These are phyloP conservation scores for Brachyhypopomus gauderio DNA, from an alignment of 2,113 vertebrate species.

Conservation along the genomic window DNA sequence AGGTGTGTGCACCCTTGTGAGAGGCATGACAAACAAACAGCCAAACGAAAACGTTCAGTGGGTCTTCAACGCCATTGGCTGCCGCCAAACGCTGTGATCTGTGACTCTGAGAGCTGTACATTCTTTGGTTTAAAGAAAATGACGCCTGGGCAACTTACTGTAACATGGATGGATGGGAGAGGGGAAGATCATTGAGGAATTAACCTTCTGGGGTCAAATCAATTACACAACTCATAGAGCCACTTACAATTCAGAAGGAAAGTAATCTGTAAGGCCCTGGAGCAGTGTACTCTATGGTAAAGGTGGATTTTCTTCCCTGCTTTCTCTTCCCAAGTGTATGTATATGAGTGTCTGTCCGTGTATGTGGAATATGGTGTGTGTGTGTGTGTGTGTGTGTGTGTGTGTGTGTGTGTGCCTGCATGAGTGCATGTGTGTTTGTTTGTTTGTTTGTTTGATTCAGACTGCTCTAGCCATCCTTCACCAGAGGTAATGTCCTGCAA, in stretches of 20 bases:
- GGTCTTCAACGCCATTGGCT: constrained; percentile 15
- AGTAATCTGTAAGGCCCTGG: constrained; percentile 20
- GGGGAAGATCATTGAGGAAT: constrained; percentile 37
- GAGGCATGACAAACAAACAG: too few species aligned
- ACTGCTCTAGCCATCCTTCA: background rate
- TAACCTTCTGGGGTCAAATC: constrained; percentile 41
- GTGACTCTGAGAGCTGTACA: constrained; percentile 23
- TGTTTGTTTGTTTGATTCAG: background rate
- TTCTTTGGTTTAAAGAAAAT: background rate
- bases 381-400: too few species aligned
- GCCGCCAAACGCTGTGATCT: constrained; percentile 11
- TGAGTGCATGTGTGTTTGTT: background rate
- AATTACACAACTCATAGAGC: constrained; percentile 29
- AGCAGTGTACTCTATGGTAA: background rate
- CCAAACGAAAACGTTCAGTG: background rate
- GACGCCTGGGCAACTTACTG: background rate
- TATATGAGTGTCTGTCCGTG: too few species aligned
- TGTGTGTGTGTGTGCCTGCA: too few species aligned
- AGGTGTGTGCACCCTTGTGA: too few species aligned
- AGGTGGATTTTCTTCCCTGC: too few species aligned
- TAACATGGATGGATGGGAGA: constrained; percentile 7
- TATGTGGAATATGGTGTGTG: too few species aligned
- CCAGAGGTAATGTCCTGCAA: background rate
- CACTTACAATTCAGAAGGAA: constrained; percentile 20
- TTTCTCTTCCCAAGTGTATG: too few species aligned